Evolutionary conservation across 2,113 vertebrate species (phyloP), one percentile per base, ranked within the genome.

Genomic region (Centropristis striata): DNA sequence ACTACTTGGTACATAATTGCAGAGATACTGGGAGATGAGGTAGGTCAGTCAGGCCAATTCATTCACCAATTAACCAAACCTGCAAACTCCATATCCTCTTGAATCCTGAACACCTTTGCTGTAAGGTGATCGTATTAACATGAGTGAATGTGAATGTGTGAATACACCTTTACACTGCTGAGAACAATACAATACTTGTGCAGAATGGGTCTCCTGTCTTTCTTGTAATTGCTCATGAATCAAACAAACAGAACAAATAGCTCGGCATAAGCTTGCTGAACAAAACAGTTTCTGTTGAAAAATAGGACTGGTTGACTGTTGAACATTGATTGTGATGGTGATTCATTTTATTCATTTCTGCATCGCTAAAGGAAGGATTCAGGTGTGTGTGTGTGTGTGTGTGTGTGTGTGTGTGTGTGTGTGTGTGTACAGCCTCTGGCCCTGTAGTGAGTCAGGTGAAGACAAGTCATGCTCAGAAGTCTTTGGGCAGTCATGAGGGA

Each of bases 371-470:
- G 1, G 7, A n/a, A n/a, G n/a, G n/a, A n/a, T n/a, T n/a, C 20
- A 16, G 20, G 54, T 57, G 54, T 57, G 54, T 57, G 54, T 57
- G 16, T 32, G 27, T 20, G 39, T 60, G 37, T 25, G 36, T 49
- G 63, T 49, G 16, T 47, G 42, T 39, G 65, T 25, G 28, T 42
- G 51, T 50, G 23, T 59, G 37, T 54, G 25, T 49, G 47, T 64
- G 51, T 36, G 16, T 46, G 50, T 42, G 55, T 15, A 13, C 41
- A 69, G 74, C 76, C 16, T 66, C 27, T 73, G 36, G 83, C 47
- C 83, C 51, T 44, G 25, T 11, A 21, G 60, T 84, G 60, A 84
- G 41, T 87, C 80, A 80, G 60, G 59, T 71, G 25, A 49, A 79
- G 65, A 49, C 64, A 7, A 21, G 23, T 28, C 12, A 12, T 16